These are phyloP conservation scores for Galeopterus variegatus DNA, from an alignment of 2,113 vertebrate genomes.

Conservation along the genomic window DNA sequence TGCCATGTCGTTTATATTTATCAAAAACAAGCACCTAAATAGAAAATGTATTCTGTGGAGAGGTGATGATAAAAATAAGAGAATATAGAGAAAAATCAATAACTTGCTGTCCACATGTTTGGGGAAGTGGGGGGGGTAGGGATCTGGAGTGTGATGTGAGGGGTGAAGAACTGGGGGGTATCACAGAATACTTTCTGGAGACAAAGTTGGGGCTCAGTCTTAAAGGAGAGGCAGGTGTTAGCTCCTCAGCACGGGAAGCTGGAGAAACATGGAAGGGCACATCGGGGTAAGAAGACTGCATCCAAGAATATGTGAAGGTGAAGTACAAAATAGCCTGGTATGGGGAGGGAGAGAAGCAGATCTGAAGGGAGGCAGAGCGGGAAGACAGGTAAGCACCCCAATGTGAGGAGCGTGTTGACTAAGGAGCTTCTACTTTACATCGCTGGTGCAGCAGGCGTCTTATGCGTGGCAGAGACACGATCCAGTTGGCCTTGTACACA, in stretches of 20 bases:
- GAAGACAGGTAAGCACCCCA: neutral
- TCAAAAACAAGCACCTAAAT: neutral
- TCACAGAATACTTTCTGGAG: neutral
- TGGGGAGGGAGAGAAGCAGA: neutral
- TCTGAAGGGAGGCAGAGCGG: neutral
- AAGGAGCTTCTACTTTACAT: neutral
- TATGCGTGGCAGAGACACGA: rapidly evolving
- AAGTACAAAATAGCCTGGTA: rapidly evolving
- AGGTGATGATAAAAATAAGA: neutral
- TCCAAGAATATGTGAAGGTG: rapidly evolving
- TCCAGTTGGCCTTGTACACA: too few relatives aligned
- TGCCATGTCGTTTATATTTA: neutral
- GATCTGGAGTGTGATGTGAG: neutral
- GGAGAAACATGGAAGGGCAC: rapidly evolving
- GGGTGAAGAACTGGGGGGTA: neutral
- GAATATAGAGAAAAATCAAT: too few relatives aligned
- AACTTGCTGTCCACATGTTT: neutral
- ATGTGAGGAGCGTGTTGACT: neutral
- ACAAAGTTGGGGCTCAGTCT: neutral
- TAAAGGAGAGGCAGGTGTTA: neutral
- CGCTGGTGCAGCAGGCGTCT: too few relatives aligned
- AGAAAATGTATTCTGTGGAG: neutral
- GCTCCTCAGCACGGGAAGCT: rapidly evolving
- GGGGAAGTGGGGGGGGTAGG: neutral
- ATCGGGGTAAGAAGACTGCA: rapidly evolving